phyloP scores from a whole-genome alignment of 2,888 invertebrate genomes.

The Acanthosepion lycidas region DNA sequence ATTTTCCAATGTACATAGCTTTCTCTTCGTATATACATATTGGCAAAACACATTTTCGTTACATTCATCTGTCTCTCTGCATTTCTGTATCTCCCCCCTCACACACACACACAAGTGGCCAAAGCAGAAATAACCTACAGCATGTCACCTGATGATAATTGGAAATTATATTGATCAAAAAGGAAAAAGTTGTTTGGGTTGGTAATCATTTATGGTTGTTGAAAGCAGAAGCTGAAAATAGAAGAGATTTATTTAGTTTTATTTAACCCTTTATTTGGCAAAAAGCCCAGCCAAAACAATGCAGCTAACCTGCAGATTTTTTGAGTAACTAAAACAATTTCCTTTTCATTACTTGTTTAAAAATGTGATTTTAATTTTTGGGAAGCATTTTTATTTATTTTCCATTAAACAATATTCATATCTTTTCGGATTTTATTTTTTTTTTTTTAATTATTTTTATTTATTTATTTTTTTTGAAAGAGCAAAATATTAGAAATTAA shows the following conservation, averaged over 20 bases:
- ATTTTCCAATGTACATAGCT: too few relatives aligned
- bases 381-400: too few relatives aligned
- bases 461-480: too few relatives aligned
- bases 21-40: too few relatives aligned
- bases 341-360: too few relatives aligned
- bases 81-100: not conserved
- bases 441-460: too few relatives aligned
- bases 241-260: not conserved
- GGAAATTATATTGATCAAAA: not conserved
- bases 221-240: not conserved
- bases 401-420: too few relatives aligned
- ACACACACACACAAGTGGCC: not conserved
- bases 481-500: too few relatives aligned
- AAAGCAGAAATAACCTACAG: not conserved
- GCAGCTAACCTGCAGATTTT: not conserved
- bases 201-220: not conserved
- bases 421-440: too few relatives aligned
- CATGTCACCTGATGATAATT: conserved; percentile 8
- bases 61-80: not conserved
- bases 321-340: too few relatives aligned
- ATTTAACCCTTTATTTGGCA: not conserved
- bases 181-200: not conserved
- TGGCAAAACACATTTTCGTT: not conserved
- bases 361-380: too few relatives aligned
- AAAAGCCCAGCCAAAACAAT: not conserved